These are phyloP conservation scores for Erythrocercus mccallii DNA, from an alignment of 2,113 vertebrate genomes.

Conservation along the genomic window DNA sequence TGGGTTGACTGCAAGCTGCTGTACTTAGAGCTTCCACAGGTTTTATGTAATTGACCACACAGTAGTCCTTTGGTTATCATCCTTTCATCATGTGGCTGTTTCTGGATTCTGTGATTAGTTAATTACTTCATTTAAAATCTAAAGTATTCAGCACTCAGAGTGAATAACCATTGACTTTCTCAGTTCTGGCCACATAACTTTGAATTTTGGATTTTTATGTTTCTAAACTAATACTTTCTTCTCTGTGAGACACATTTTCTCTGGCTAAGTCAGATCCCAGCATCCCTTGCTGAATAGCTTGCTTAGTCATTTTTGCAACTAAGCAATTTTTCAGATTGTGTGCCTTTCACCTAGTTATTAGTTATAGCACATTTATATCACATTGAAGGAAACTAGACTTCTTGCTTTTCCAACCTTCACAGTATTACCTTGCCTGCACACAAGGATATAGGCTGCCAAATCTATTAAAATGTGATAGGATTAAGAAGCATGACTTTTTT, in stretches of 20 bases:
- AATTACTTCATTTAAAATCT: not conserved
- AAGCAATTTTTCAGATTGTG: not conserved
- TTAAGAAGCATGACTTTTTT: not conserved
- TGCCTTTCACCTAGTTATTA: not conserved
- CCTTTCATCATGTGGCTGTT: not conserved
- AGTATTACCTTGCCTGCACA: not conserved
- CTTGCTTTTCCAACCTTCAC: not conserved
- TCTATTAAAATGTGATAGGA: constrained; percentile 18
- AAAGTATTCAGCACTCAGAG: not conserved
- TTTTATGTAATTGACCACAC: not conserved
- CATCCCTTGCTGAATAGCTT: not conserved
- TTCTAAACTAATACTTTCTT: not conserved
- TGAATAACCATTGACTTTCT: not conserved
- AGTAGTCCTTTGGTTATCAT: not conserved
- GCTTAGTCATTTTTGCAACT: not conserved
- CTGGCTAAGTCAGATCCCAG: not conserved
- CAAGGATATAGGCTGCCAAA: not conserved
- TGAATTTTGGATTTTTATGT: not conserved
- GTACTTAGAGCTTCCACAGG: not conserved
- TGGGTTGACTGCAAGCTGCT: not conserved
- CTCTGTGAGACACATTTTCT: not conserved
- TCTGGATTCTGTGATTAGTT: not conserved
- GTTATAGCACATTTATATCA: not conserved
- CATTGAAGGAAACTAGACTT: not conserved
- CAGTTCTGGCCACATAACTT: not conserved